A percentile compares a stretch with the other conserved stretches of the same genome.
Evolutionary conservation across 2,113 vertebrate genomes (phyloP).

Genomic region (Rhinogobius similis): DNA sequence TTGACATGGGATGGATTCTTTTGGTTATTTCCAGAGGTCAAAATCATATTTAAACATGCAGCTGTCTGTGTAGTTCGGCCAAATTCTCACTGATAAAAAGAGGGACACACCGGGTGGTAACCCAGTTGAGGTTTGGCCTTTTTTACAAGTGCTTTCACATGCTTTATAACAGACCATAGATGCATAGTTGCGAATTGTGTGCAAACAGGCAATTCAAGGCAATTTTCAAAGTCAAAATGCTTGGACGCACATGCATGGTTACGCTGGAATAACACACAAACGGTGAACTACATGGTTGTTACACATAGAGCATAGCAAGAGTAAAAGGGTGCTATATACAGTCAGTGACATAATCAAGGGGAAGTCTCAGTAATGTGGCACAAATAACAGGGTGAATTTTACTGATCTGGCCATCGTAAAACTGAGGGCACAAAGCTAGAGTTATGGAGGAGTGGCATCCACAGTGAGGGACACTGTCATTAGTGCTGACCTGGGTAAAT

Average conservation of each 20-base stretch:
- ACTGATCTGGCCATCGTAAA: conserved; percentile 17
- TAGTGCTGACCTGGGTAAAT: conserved; percentile 64
- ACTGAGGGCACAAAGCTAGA: conserved; percentile 29
- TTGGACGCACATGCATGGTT: conserved; percentile 35
- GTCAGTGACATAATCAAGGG: conserved; percentile 37
- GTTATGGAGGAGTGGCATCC: conserved; percentile 28
- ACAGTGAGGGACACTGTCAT: conserved; percentile 42
- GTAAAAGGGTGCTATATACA: conserved; percentile 34
- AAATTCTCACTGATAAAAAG: conserved; percentile 29
- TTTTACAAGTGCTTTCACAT: conserved; percentile 21
- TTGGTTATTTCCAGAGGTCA: conserved; percentile 52
- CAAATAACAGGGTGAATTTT: conserved; percentile 55
- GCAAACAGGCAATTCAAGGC: conserved; percentile 29
- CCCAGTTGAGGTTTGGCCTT: conserved; percentile 38
- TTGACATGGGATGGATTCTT: conserved; percentile 24
- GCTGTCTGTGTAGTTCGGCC: no score
- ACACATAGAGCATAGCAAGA: conserved; percentile 27
- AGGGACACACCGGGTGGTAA: conserved; percentile 53
- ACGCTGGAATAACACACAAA: conserved; percentile 54
- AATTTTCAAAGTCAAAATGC: conserved; percentile 27
- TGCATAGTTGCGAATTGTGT: conserved; percentile 43
- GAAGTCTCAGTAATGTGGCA: conserved; percentile 19
- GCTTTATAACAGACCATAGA: conserved; percentile 14
- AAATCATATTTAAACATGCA: conserved; percentile 53
- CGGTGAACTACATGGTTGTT: conserved; percentile 28